Percentiles rank a stretch among this genome's conserved stretches.
Conservation (phyloP, 2,113 vertebrate genomes). For the Apteryx owenii region DNA sequence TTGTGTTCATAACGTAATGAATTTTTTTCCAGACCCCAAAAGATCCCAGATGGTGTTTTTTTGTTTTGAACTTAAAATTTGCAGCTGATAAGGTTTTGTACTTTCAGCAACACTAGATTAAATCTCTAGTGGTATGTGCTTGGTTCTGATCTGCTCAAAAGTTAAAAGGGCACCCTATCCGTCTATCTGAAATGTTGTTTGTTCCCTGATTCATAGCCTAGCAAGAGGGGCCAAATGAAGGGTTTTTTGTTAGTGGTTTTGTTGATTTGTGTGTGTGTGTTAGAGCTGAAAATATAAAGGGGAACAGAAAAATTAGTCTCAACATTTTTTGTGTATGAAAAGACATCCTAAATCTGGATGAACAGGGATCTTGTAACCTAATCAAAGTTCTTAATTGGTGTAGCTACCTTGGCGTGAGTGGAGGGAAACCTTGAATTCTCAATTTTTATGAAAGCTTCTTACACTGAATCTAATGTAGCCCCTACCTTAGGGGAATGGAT, state of each 20-base stretch:
- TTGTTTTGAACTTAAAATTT: background rate
- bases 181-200: background rate
- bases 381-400: background rate
- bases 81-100: background rate
- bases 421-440: background rate
- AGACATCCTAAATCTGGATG: accelerated
- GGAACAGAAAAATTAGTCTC: background rate
- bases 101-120: background rate
- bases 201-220: background rate
- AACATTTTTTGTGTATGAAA: accelerated
- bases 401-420: background rate
- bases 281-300: too few relatives aligned
- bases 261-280: too few relatives aligned
- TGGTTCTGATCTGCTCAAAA: background rate
- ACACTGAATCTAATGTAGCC: background rate
- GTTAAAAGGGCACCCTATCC: background rate
- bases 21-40: background rate
- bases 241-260: too few relatives aligned
- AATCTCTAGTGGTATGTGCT: background rate
- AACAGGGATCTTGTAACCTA: background rate
- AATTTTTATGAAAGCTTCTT: background rate
- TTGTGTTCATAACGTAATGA: background rate
- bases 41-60: background rate
- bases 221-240: background rate
- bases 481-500: background rate